Percentiles rank a stretch among this genome's conserved stretches.
Conservation (phyloP, 1,140 invertebrate species). For the Hylaeus anthracinus region DNA sequence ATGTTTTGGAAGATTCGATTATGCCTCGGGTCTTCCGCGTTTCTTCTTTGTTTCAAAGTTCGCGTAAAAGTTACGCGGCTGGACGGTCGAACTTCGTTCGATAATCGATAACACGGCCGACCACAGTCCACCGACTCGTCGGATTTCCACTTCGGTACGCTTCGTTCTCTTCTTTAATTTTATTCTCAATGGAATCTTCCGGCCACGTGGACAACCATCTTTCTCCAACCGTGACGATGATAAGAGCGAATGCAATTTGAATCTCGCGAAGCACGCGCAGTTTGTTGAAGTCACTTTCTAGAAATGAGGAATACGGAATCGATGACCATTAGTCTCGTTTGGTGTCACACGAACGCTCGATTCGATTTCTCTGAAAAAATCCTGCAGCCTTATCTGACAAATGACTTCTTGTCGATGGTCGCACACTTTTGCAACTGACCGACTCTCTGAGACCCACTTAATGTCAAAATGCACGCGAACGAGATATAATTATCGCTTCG, state of each 20-base stretch:
- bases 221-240: no score
- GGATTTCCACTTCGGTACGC: background rate
- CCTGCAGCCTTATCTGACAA: background rate
- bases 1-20: background rate
- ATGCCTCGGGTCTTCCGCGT: background rate
- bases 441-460: background rate
- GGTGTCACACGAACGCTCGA: background rate
- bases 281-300: background rate
- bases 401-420: no score
- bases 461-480: background rate
- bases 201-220: no score
- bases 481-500: background rate
- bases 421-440: no score
- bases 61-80: no score
- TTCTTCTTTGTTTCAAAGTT: background rate
- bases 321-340: background rate
- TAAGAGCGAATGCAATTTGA: no score
- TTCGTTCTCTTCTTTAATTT: background rate
- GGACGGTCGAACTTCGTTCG: background rate
- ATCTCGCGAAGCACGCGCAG: no score
- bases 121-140: background rate
- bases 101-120: constrained; percentile 9
- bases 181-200: no score
- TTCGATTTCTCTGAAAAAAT: constrained; percentile 10
- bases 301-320: background rate